Evolutionary conservation across 2,113 vertebrate species (phyloP), one percentile per base, ranked within the genome.

Genomic region (Alaudala cheleensis): DNA sequence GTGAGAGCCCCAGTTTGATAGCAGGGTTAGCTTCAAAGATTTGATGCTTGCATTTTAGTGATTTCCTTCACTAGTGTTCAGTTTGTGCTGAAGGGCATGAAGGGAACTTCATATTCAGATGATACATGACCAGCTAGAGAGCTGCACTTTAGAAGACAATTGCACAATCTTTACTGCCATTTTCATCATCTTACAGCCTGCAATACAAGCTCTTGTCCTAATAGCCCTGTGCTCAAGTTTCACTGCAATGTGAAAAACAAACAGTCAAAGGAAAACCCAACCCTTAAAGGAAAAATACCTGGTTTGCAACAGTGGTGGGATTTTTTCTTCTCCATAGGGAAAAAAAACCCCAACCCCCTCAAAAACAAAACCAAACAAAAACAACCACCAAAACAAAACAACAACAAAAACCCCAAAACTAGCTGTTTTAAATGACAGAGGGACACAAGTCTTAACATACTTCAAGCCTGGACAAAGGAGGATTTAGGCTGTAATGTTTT

Each of bases 111-210:
- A 88, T 81, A 93, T 74, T 92, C 76, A 92, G 86, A 94, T 67
- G 72, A 81, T 74, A 71, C 49, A 92, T 60, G 82, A 78, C 86
- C 86, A 90, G 82, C 92, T 62, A 67, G 64, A 92, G 78, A 93
- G 82, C 82, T 93, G 64, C 49, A 82, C 90, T 90, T 93, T 53
- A 74, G 49, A 79, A 91, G 90, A 86, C 64, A 88, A 67, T 96
- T 96, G 90, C 95, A 94, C 92, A 96, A 94, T 71, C 92, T 94
- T 93, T 96, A 93, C 81, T 92, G 88, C 88, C 49, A 60, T 94
- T 97, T 96, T 94, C 11, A 34, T 96, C 92, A 96, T 88, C 90
- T 81, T 84, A 88, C n/a, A 92, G 85, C 69, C 61, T 86, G 92
- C 85, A 93, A 69, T 94, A 74, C 76, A 90, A 90, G 69, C 82